These are phyloP conservation scores for Furcifer pardalis DNA, from an alignment of 2,797 vertebrate species.

Conservation along the genomic window DNA sequence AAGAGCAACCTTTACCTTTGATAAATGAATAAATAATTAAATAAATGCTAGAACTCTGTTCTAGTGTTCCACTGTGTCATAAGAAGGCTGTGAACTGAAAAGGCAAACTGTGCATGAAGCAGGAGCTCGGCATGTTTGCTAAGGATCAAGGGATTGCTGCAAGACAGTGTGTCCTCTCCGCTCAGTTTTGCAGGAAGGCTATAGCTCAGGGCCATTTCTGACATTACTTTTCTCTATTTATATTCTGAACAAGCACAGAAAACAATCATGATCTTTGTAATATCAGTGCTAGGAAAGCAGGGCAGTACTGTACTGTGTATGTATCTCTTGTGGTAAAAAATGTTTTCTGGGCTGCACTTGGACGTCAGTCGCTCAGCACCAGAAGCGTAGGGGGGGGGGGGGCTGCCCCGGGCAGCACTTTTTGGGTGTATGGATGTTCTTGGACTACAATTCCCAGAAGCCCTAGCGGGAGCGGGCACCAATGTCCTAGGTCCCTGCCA, in stretches of 20 bases:
- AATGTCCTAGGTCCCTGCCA: no score
- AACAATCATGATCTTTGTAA: neutral
- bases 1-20: no score
- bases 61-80: neutral
- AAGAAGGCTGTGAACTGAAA: neutral
- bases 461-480: no score
- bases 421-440: no score
- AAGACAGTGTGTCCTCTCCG: neutral
- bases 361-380: no score
- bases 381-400: no score
- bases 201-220: neutral
- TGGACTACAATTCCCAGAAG: no score
- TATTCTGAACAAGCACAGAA: neutral
- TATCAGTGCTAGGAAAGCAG: neutral
- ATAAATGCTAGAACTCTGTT: neutral
- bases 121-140: neutral
- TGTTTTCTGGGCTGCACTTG: neutral
- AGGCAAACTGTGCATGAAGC: neutral
- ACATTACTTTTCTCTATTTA: neutral
- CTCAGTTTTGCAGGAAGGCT: neutral
- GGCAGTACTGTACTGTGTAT: neutral
- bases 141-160: constrained; percentile 7
- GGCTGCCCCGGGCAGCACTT: no score
- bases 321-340: neutral
- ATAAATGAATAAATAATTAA: neutral